Conservation (phyloP, 2,113 vertebrate species). For the Antigone vipio region DNA sequence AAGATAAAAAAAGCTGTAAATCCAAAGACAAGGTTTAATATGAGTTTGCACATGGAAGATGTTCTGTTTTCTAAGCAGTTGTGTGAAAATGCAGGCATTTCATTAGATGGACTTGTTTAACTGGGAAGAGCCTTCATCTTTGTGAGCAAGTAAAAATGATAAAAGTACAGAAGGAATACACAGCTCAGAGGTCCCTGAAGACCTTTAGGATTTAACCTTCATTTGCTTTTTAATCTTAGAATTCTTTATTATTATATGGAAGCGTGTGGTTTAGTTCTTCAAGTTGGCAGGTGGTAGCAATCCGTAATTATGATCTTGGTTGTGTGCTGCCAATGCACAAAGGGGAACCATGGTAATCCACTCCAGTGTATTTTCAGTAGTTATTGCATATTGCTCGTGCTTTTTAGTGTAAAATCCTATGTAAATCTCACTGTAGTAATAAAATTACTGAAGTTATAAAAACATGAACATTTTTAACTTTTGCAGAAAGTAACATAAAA, state of each 20-base stretch:
- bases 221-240: slow-evolving; percentile 50
- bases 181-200: not conserved
- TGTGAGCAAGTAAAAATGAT: not conserved
- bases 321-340: slow-evolving; percentile 35
- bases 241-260: slow-evolving; percentile 28
- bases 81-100: not conserved
- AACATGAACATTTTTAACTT: slow-evolving; percentile 63
- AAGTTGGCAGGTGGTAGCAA: slow-evolving; percentile 37
- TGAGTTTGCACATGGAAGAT: not conserved
- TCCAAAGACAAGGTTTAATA: not conserved
- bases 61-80: not conserved
- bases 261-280: slow-evolving; percentile 11
- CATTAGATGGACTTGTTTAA: not conserved
- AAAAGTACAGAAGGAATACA: not conserved
- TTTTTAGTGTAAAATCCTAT: slow-evolving; percentile 26
- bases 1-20: not conserved
- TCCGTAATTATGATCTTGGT: slow-evolving; percentile 49
- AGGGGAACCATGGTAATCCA: slow-evolving; percentile 45
- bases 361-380: slow-evolving; percentile 25
- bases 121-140: not conserved
- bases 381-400: slow-evolving; percentile 13
- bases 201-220: slow-evolving; percentile 37
- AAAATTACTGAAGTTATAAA: slow-evolving; percentile 52
- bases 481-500: slow-evolving; percentile 55
- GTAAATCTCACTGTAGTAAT: slow-evolving; percentile 50